A percentile compares a stretch with the other conserved stretches of the same genome.
These are phyloP conservation scores for Enhydra lutris DNA, from an alignment of 2,113 vertebrate species.

Conservation along the genomic window DNA sequence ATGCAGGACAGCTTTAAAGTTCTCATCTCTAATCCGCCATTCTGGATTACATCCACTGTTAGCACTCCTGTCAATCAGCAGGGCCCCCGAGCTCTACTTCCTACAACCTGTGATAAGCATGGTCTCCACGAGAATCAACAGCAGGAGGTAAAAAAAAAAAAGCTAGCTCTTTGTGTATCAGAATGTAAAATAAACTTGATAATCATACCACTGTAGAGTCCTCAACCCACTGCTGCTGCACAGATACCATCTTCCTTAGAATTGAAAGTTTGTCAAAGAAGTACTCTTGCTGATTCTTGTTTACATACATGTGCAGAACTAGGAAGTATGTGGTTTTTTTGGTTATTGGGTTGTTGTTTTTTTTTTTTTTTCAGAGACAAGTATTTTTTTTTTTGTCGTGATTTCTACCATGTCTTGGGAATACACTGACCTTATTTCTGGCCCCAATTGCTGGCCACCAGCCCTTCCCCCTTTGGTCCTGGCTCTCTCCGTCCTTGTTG, in stretches of 20 bases:
- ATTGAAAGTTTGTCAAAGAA: not conserved
- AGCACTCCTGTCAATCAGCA: slow-evolving; percentile 56
- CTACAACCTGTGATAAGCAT: slow-evolving; percentile 28
- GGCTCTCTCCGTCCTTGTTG: not conserved
- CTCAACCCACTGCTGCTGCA: slow-evolving; percentile 26
- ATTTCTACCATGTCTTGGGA: not conserved
- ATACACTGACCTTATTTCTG: not conserved
- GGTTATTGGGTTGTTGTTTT: too few relatives aligned
- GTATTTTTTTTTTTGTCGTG: not conserved
- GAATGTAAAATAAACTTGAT: slow-evolving; percentile 67
- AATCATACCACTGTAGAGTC: not conserved
- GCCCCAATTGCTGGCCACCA: not conserved
- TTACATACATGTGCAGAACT: not conserved
- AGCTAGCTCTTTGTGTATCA: slow-evolving; percentile 18
- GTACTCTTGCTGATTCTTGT: not conserved
- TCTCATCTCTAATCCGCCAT: slow-evolving; percentile 64
- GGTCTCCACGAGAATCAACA: slow-evolving; percentile 39
- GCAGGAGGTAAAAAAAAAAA: not conserved
- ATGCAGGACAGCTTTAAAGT: slow-evolving; percentile 70
- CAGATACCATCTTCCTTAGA: slow-evolving; percentile 45
- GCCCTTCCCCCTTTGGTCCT: too few relatives aligned
- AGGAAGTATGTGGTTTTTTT: not conserved
- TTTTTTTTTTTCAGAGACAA: not conserved
- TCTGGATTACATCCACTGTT: slow-evolving; percentile 70
- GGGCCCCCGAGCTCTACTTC: slow-evolving; percentile 41